Conservation (phyloP, 2,797 vertebrate species). For the Ceryle rudis region DNA sequence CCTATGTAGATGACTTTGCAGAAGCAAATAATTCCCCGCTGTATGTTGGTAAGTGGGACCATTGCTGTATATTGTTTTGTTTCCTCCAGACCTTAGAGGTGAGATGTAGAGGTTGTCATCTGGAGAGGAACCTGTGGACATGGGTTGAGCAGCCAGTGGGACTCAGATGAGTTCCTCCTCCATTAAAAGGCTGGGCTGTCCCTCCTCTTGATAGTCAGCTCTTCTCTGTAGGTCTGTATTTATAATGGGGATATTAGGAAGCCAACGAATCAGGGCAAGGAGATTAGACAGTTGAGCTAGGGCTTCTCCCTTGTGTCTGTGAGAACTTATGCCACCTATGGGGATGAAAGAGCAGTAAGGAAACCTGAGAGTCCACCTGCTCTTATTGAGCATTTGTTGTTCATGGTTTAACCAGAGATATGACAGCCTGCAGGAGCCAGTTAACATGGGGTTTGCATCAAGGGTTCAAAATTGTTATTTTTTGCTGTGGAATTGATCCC, state of each 20-base stretch:
- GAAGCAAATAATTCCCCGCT: constrained; percentile 89
- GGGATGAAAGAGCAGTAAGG: background rate
- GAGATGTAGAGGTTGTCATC: background rate
- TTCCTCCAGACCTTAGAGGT: background rate
- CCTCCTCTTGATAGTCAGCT: background rate
- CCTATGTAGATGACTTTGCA: constrained; percentile 94
- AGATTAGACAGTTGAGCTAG: background rate
- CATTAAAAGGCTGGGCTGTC: background rate
- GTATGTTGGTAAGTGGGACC: constrained; percentile 87
- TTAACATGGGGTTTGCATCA: background rate
- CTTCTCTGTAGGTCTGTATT: background rate
- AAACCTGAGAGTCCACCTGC: background rate
- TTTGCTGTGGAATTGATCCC: background rate
- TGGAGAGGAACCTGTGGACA: background rate
- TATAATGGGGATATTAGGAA: background rate
- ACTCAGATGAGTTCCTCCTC: background rate
- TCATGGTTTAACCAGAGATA: background rate
- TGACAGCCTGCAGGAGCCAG: background rate
- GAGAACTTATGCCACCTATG: background rate
- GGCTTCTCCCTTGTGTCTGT: background rate
- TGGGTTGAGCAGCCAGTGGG: background rate
- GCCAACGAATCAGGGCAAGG: background rate
- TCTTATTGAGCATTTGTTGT: background rate
- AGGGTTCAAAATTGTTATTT: background rate
- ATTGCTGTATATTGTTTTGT: fast-evolving